A percentile compares a stretch with the other conserved stretches of the same genome.
These are phyloP conservation scores for Diplogasteroides magnus DNA, from an alignment of 1,140 invertebrate species.

Conservation along the genomic window DNA sequence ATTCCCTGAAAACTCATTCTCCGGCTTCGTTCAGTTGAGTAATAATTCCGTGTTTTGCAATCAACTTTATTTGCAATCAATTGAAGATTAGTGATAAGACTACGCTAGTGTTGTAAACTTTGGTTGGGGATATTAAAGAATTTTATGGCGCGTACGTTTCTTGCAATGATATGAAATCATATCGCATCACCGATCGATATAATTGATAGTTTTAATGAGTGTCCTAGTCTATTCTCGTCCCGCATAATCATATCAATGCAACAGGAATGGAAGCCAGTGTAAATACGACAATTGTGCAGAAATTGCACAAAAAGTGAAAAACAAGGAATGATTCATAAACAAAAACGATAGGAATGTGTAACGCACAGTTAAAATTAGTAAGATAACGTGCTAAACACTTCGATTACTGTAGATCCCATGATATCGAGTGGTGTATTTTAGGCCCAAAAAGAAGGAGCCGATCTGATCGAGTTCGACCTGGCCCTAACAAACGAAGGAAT, in stretches of 20 bases:
- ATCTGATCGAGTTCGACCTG: constrained; percentile 72
- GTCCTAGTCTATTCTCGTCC: too few relatives aligned
- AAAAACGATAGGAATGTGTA: not conserved
- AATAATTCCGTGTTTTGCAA: not conserved
- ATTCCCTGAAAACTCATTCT: constrained; percentile 51
- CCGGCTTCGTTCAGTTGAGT: constrained; percentile 39
- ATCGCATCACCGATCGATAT: too few relatives aligned
- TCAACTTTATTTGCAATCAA: too few relatives aligned
- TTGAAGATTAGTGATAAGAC: too few relatives aligned
- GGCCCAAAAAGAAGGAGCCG: constrained; percentile 64
- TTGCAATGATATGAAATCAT: too few relatives aligned
- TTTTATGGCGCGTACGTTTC: too few relatives aligned
- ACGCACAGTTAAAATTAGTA: constrained; percentile 6
- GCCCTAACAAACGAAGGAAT: constrained; percentile 68
- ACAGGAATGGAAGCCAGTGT: too few relatives aligned
- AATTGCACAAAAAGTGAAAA: constrained; percentile 25
- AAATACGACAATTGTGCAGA: not conserved
- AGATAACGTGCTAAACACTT: constrained; percentile 3
- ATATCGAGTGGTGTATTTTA: constrained; percentile 18
- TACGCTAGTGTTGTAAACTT: too few relatives aligned
- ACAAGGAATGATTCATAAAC: not conserved
- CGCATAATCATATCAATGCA: too few relatives aligned
- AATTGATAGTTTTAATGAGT: too few relatives aligned
- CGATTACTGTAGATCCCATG: not conserved
- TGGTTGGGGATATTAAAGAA: too few relatives aligned